Conservation (phyloP, 2,113 vertebrate species). For the Catharus fuscescens region DNA sequence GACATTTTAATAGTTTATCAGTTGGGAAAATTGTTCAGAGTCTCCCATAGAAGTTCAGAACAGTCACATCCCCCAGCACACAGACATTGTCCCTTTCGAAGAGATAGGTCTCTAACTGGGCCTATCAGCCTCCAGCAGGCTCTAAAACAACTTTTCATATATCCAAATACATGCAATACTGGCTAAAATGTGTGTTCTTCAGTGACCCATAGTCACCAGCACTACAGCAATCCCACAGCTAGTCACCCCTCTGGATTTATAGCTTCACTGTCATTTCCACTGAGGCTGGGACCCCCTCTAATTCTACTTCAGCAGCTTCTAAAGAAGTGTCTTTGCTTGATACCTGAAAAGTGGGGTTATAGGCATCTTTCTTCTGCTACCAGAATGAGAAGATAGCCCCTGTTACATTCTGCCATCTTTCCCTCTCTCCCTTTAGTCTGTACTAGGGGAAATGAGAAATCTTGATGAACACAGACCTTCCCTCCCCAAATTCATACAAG, state of each 20-base stretch:
- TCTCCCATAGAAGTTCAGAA: background rate
- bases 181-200: background rate
- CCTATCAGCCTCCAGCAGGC: background rate
- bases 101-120: background rate
- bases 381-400: background rate
- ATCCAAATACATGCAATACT: background rate
- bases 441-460: background rate
- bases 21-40: background rate
- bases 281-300: fast-evolving
- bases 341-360: background rate
- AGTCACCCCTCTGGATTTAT: background rate
- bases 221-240: background rate
- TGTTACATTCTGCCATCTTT: background rate
- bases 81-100: background rate
- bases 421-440: background rate
- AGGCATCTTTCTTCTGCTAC: background rate
- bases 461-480: background rate
- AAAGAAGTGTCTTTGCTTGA: background rate
- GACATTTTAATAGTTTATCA: background rate
- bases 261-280: background rate
- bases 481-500: background rate
- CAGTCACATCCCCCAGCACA: background rate
- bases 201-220: background rate
- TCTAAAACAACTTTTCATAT: background rate
- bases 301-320: background rate